Base-by-base conservation (phyloP, 2,888 invertebrate genomes). In the Drosophila paramelanica region DNA sequence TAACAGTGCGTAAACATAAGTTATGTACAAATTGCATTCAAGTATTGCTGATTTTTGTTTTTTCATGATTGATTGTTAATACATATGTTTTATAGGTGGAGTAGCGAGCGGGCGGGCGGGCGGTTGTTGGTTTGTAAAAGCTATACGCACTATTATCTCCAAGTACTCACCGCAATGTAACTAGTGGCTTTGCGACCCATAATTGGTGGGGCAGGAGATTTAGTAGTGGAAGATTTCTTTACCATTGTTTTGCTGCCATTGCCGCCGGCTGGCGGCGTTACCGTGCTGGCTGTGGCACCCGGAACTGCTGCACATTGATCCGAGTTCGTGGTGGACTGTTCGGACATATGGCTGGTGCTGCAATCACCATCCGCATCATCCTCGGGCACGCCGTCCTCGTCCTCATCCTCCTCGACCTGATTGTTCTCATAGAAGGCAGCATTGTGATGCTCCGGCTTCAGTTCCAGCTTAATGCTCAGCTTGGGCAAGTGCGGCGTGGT, bases 111-210 rank as follows among this genome's bases (percentile, higher is more conserved):
- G 45, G 53, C 66, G 53, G 53, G 46, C 60, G 53, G 57, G 50
- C 61, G 38, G 65, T 66, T 52, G 53, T 65, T 50, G 67, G 55
- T 68, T 81, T 46, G 92, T 93, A 59, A 46, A 58, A 47, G 64
- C 60, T 49, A 56, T 81, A 86, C 86, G 89, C 86, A 89, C 86
- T 89, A 89, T 89, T 88, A 83, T 86, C 71, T 57, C 61, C 62
- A 67, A 75, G 81, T 89, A 88, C 90, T 87, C 91, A 94, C 95
- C 91, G 94, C 94, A 88, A 94, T 94, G 86, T 94, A 95, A 58
- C 94, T 94, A 76, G 94, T 94, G 59, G 94, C 94, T 90, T 94
- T 94, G 79, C 94, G 92, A 90, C 94, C 95, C 75, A 93, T 89
- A 79, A 81, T 93, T 67, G 94, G 94, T 73, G 94, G 94, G 64